Evolutionary conservation across 2,888 invertebrate species (phyloP).

Genomic region (Napeogenes sylphis): DNA sequence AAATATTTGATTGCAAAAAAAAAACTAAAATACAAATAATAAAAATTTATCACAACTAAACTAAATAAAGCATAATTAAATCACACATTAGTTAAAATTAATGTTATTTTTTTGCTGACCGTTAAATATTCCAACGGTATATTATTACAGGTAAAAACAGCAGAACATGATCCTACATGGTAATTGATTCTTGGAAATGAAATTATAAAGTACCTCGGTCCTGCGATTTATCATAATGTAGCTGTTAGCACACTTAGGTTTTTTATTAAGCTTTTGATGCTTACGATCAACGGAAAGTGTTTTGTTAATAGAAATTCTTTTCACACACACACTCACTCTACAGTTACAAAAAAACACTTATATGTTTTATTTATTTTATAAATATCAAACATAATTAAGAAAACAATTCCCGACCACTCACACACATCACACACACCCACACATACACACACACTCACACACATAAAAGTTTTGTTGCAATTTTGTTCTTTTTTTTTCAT

Average conservation of each 20-base stretch:
- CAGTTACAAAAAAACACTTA: too few relatives aligned
- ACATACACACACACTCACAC: too few relatives aligned
- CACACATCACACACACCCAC: too few relatives aligned
- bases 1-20: background rate
- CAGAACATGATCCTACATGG: conserved; percentile 2
- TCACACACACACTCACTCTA: too few relatives aligned
- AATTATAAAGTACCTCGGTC: conserved; percentile 13
- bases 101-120: background rate
- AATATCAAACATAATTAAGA: too few relatives aligned
- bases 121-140: background rate
- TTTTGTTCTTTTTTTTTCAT: too few relatives aligned
- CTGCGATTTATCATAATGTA: conserved; percentile 4
- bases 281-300: background rate
- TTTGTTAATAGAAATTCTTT: background rate
- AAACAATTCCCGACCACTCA: too few relatives aligned
- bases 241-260: background rate
- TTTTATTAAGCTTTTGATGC: background rate
- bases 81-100: too few relatives aligned
- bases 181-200: conserved; percentile 21
- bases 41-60: too few relatives aligned
- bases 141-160: conserved; percentile 1
- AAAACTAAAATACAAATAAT: background rate
- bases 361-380: too few relatives aligned
- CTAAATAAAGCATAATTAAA: too few relatives aligned
- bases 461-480: too few relatives aligned